Evolutionary conservation across 2,888 invertebrate genomes (phyloP), one percentile per base, ranked within the genome.

Genomic region (Standfussiana lucernea): DNA sequence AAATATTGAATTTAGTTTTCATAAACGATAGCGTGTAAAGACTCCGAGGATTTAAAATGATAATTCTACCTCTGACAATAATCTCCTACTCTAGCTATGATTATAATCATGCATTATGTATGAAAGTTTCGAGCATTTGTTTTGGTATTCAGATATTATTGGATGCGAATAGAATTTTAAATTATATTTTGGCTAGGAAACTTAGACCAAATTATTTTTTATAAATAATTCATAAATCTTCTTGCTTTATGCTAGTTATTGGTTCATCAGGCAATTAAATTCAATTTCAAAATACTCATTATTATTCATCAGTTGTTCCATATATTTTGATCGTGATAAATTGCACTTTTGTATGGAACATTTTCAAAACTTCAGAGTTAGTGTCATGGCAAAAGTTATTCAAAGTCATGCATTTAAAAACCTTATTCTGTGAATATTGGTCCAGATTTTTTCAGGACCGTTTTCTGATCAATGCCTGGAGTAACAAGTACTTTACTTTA

Each of bases 21-120:
- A 32, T 21, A 40, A 64, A 87, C 72, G 70, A 83, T 62, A 74
- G 78, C 76, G 83, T 68, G 75, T 80, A 81, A 72, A 32, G 75
- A 80, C 68, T 73, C 24, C 3, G 21, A 53, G 66, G 76, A 78
- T 65, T 75, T 45, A 35, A 77, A 70, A 77, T 74, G 72, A 66
- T 72, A 78, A 59, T 79, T 70, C 80, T 87, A 90, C 77, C 72
- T 80, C 68, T 35, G 68, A 82, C 61, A 77, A 75, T 72, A 69
- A 75, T 82, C 5, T 62, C 75, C 73, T 84, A 83, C 77, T 67
- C 79, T 85, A 79, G 47, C 80, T 82, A 80, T 73, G 68, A 71
- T 70, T 35, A 47, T 81, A 67, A 72, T 53, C 87, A 79, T 84
- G 88, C 86, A 85, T 75, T 67, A 77, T 75, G 32, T 66, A 75